Percentiles rank a stretch among this genome's conserved stretches.
Conservation (phyloP, 2,888 invertebrate species). For the Synergus gifuensis region DNA sequence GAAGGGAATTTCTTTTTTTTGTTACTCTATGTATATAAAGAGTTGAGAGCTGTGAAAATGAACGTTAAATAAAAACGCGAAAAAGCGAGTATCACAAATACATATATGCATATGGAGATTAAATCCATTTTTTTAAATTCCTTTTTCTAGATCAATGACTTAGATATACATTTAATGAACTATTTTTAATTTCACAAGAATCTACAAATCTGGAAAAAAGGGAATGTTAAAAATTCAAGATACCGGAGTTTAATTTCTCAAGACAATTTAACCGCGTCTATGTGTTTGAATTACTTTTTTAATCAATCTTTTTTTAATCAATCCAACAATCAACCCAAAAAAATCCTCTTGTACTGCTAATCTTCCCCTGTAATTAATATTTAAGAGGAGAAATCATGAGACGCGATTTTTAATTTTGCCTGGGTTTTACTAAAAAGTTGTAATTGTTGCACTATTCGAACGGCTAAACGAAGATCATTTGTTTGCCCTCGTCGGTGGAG, state of each 20-base stretch:
- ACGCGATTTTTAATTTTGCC: not conserved
- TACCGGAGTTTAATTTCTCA: not conserved
- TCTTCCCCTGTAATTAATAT: not conserved
- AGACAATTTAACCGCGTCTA: not conserved
- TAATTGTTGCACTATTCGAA: not conserved
- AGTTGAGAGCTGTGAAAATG: not conserved
- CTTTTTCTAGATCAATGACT: too few species aligned
- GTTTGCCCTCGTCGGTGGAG: not conserved
- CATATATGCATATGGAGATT: too few species aligned
- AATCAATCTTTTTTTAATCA: conserved; percentile 37
- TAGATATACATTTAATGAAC: too few species aligned
- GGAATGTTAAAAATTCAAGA: not conserved
- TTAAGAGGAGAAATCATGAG: not conserved
- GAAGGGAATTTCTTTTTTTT: not conserved
- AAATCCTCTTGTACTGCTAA: not conserved
- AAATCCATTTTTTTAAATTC: not conserved
- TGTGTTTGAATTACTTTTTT: not conserved
- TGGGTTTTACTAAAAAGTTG: not conserved
- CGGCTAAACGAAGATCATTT: not conserved
- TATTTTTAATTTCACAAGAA: not conserved
- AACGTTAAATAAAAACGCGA: not conserved
- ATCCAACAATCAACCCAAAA: not conserved
- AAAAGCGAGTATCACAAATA: not conserved
- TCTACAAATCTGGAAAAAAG: not conserved
- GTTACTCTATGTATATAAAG: not conserved